Evolutionary conservation across 1,140 invertebrate species (phyloP).

Genomic region (Aphis craccivora): DNA sequence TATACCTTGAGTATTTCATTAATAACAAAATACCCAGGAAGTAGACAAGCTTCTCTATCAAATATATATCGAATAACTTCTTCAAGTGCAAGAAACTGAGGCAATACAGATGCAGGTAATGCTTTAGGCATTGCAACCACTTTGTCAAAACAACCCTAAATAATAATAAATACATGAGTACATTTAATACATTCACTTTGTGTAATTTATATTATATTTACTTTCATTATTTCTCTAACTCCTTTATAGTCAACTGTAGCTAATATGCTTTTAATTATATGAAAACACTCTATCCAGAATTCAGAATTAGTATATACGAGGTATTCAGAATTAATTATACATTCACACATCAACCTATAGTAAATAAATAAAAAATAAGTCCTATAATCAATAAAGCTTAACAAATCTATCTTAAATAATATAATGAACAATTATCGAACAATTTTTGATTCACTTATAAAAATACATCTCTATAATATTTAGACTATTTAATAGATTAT

Average conservation of each 20-base stretch:
- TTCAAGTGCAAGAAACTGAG: slow-evolving; percentile 81
- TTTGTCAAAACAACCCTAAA: slow-evolving; percentile 83
- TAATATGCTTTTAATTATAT: slow-evolving; percentile 84
- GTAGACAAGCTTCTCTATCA: slow-evolving; percentile 87
- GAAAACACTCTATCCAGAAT: slow-evolving; percentile 90
- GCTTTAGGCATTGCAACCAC: slow-evolving; percentile 78
- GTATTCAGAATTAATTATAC: slow-evolving; percentile 80
- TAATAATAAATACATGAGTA: slow-evolving; percentile 48
- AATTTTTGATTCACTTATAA: neutral
- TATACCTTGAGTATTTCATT: slow-evolving; percentile 92
- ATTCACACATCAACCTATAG: slow-evolving; percentile 81
- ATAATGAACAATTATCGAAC: neutral
- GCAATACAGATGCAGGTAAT: slow-evolving; percentile 79
- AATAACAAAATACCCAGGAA: slow-evolving; percentile 93
- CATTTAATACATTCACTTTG: neutral
- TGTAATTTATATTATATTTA: slow-evolving; percentile 63
- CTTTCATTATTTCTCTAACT: slow-evolving; percentile 90
- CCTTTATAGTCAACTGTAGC: slow-evolving; percentile 94
- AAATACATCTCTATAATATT: neutral
- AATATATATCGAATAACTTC: slow-evolving; percentile 88
- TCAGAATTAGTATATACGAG: slow-evolving; percentile 77
- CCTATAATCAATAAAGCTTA: neutral
- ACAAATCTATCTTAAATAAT: neutral
- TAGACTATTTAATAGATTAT: neutral
- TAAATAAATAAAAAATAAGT: slow-evolving; percentile 61